phyloP scores from a whole-genome alignment of 2,797 vertebrate genomes.

The Agapornis canus region DNA sequence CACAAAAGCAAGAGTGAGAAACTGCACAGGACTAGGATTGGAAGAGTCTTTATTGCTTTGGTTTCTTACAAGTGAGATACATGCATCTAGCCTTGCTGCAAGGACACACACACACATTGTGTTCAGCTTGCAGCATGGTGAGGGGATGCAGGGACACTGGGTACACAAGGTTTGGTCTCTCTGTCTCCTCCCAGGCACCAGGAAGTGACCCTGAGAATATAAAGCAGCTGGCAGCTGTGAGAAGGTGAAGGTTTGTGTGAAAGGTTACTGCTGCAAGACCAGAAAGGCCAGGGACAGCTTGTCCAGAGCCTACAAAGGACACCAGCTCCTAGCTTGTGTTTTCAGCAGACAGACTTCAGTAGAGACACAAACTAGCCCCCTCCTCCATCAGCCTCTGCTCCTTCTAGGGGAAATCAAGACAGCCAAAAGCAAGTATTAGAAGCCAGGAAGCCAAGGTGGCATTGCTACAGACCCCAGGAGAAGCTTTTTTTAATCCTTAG shows the following conservation, averaged over 20 bases:
- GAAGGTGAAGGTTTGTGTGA: neutral
- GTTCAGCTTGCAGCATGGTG: neutral
- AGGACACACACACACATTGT: neutral
- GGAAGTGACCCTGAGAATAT: neutral
- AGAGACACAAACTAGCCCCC: neutral
- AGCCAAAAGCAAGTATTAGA: neutral
- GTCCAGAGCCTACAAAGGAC: neutral
- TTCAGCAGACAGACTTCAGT: neutral
- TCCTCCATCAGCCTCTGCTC: neutral
- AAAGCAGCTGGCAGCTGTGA: neutral
- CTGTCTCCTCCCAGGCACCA: neutral
- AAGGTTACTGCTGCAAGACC: neutral
- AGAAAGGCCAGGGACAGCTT: neutral
- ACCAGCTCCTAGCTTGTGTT: neutral
- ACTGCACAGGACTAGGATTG: neutral
- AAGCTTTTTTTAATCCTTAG: neutral
- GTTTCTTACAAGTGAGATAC: neutral
- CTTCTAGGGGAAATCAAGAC: neutral
- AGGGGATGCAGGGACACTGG: neutral
- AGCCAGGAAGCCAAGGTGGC: neutral
- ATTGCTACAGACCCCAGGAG: neutral
- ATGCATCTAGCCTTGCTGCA: neutral
- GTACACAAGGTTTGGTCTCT: neutral
- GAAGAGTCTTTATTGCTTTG: constrained; percentile 62
- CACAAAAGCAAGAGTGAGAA: neutral